Evolutionary conservation across 2,888 invertebrate genomes (phyloP).

Genomic region (Torymus auratus): DNA sequence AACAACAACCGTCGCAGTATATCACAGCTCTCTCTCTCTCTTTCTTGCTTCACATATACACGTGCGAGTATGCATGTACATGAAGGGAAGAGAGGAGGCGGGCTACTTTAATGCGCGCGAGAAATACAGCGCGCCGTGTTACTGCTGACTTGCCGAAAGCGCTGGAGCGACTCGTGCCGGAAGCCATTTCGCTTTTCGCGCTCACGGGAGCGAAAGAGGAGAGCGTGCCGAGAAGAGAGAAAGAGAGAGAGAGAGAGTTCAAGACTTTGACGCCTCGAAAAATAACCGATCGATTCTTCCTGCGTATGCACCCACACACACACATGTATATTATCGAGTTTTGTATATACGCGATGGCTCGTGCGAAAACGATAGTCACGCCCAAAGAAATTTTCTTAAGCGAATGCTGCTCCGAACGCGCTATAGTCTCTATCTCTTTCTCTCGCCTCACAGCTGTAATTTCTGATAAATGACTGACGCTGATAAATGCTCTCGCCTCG

Average conservation of each 20-base stretch:
- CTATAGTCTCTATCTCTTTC: not conserved
- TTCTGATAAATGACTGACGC: constrained; percentile 44
- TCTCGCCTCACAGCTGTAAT: not conserved
- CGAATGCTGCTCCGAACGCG: not conserved
- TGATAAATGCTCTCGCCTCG: constrained; percentile 30
- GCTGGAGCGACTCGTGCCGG: constrained; percentile 1
- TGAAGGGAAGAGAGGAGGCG: not conserved
- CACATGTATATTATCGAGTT: not conserved
- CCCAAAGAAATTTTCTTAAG: constrained; percentile 46
- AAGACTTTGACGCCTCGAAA: constrained; percentile 31
- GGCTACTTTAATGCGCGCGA: constrained; percentile 23
- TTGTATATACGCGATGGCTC: not conserved
- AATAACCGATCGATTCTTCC: constrained; percentile 40
- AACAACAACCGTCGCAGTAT: too few relatives aligned
- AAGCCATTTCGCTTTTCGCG: constrained; percentile 13
- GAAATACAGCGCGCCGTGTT: constrained; percentile 6
- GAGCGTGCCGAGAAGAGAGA: not conserved
- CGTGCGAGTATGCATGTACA: not conserved
- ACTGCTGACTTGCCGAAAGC: constrained; percentile 36
- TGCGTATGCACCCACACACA: not conserved
- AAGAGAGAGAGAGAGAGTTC: not conserved
- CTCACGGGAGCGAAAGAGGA: too few relatives aligned
- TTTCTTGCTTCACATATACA: not conserved
- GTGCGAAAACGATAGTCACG: constrained; percentile 44
- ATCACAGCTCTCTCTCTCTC: too few relatives aligned